Evolutionary conservation across 2,113 vertebrate genomes (phyloP).

Genomic region (Rhipidura dahli): DNA sequence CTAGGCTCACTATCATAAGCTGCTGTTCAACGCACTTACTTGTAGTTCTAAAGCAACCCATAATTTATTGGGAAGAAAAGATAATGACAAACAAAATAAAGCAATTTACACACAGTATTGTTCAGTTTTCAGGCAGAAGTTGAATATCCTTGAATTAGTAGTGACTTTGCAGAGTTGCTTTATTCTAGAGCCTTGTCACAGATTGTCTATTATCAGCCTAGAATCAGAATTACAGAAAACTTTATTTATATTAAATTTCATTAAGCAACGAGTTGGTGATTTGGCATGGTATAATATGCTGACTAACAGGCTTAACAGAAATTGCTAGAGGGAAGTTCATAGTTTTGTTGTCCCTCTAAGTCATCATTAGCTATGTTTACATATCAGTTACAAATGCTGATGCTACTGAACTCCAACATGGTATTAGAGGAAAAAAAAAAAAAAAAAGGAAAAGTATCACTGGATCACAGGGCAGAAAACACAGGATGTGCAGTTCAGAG

Average conservation of each 20-base stretch:
- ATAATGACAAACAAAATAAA: slow-evolving; percentile 31
- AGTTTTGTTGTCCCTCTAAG: background rate
- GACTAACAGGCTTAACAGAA: background rate
- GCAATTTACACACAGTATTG: background rate
- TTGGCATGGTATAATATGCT: background rate
- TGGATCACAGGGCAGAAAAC: background rate
- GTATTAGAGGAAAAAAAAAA: background rate
- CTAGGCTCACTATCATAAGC: background rate
- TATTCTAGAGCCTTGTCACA: background rate
- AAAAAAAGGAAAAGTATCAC: background rate
- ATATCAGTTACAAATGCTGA: background rate
- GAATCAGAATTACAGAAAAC: background rate
- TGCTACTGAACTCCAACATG: background rate
- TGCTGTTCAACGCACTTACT: background rate
- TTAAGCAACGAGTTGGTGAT: background rate
- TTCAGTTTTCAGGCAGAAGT: background rate
- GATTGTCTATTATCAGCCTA: background rate
- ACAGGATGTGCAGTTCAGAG: background rate
- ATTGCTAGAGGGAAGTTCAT: background rate
- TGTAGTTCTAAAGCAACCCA: background rate
- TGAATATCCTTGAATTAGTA: background rate
- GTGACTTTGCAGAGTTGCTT: background rate
- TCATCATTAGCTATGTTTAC: background rate
- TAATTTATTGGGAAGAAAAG: background rate
- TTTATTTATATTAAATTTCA: background rate